Percentiles rank a stretch among this genome's conserved stretches.
These are phyloP conservation scores for Plotosus lineatus DNA, from an alignment of 2,113 vertebrate species.

Conservation along the genomic window DNA sequence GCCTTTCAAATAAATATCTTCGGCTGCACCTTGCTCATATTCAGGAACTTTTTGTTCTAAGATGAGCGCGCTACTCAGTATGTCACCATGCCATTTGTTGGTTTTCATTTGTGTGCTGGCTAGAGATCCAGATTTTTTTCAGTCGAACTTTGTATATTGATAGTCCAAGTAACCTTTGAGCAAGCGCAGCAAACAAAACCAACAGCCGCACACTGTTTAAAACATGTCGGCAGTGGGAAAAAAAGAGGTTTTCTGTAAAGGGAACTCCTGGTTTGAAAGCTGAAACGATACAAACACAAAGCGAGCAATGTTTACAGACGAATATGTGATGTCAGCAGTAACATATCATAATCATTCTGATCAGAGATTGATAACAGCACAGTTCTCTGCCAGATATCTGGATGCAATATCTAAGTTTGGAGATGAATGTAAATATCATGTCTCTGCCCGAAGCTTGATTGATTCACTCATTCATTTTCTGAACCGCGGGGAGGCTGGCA, in stretches of 20 bases:
- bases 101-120: slow-evolving; percentile 30
- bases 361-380: not conserved
- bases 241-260: not conserved
- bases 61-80: too few relatives aligned
- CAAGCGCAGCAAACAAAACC: slow-evolving; percentile 32
- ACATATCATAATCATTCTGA: slow-evolving; percentile 20
- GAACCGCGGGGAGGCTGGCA: too few relatives aligned
- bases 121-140: not conserved
- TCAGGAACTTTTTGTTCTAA: too few relatives aligned
- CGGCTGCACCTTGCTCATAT: too few relatives aligned
- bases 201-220: slow-evolving; percentile 13
- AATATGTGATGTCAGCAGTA: not conserved
- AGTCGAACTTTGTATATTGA: not conserved
- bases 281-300: slow-evolving; percentile 13
- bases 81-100: not conserved
- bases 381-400: slow-evolving; percentile 5
- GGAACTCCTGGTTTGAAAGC: slow-evolving; percentile 24
- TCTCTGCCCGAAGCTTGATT: slow-evolving; percentile 17
- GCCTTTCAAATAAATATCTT: too few relatives aligned
- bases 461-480: too few relatives aligned
- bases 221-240: not conserved
- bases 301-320: not conserved
- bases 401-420: slow-evolving; percentile 16
- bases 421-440: not conserved
- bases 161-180: slow-evolving; percentile 18